These are phyloP conservation scores for Troides helena DNA, from an alignment of 2,888 invertebrate species.

Conservation along the genomic window DNA sequence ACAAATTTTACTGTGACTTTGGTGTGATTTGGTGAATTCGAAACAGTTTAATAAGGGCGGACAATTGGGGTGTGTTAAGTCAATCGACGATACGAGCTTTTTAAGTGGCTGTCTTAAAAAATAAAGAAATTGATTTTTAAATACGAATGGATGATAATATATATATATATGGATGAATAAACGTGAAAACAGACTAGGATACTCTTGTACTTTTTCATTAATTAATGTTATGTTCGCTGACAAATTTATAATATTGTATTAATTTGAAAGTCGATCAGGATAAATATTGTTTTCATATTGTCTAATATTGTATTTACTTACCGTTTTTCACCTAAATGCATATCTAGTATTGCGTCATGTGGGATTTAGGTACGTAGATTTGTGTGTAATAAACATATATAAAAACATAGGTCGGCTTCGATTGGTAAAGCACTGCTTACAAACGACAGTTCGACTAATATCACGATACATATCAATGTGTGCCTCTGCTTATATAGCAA, in stretches of 20 bases:
- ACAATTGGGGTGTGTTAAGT: background rate
- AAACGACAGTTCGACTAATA: constrained; percentile 51
- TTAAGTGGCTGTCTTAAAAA: background rate
- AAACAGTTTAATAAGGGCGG: background rate
- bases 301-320: background rate
- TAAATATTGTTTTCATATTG: background rate
- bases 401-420: constrained; percentile 59
- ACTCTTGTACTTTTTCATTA: background rate
- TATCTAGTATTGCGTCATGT: background rate
- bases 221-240: background rate
- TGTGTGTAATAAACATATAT: constrained; percentile 39
- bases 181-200: background rate
- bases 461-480: constrained; percentile 78
- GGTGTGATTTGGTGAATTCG: background rate
- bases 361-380: background rate
- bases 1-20: no score
- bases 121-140: background rate
- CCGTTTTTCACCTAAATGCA: background rate
- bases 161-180: background rate
- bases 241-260: background rate
- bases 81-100: background rate
- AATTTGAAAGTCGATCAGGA: background rate
- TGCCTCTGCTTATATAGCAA: constrained; percentile 78
- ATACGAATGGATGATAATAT: background rate
- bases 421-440: constrained; percentile 70